Conservation (phyloP, 2,113 vertebrate genomes). For the Hydropotes inermis region DNA sequence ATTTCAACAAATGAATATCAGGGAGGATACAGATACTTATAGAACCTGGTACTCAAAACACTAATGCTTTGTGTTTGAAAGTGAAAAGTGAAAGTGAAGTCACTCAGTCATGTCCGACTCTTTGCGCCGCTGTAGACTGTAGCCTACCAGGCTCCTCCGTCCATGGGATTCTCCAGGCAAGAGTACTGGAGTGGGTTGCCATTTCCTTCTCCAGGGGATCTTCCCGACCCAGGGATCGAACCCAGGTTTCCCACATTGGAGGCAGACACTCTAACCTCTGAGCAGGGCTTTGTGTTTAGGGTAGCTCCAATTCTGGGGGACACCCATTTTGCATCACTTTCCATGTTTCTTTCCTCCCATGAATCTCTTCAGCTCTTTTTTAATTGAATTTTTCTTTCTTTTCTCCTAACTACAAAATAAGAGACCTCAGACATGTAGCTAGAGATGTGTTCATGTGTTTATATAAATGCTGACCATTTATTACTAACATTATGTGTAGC, state of each 20-base stretch:
- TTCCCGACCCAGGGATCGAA: too few relatives aligned
- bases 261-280: too few relatives aligned
- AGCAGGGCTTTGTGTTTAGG: background rate
- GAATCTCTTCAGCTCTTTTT: background rate
- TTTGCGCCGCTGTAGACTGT: too few relatives aligned
- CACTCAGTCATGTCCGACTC: too few relatives aligned
- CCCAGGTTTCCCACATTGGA: too few relatives aligned
- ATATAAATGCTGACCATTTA: background rate
- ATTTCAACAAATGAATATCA: background rate
- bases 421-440: background rate
- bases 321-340: background rate
- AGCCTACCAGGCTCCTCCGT: too few relatives aligned
- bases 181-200: too few relatives aligned
- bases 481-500: background rate
- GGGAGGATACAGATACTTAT: background rate
- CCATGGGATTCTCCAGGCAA: too few relatives aligned
- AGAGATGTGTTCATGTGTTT: background rate
- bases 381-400: background rate
- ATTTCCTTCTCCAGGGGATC: too few relatives aligned
- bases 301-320: background rate
- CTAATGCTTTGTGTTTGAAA: background rate
- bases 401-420: background rate
- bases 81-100: too few relatives aligned
- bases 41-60: background rate
- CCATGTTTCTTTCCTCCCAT: background rate